Conservation (phyloP, 2,797 vertebrate genomes). For the Buphagus erythrorhynchus region DNA sequence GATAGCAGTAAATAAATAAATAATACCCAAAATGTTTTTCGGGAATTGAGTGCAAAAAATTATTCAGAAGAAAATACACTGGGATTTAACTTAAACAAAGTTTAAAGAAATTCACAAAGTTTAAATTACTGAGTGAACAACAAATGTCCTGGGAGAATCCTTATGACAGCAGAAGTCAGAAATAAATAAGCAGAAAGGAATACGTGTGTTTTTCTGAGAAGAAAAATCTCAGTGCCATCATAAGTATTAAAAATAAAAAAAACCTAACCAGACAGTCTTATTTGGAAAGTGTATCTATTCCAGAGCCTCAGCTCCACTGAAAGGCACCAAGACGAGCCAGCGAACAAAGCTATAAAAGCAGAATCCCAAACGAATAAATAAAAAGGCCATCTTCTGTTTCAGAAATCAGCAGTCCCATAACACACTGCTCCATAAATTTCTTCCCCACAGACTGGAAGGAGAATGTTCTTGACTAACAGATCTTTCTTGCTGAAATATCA, state of each 20-base stretch:
- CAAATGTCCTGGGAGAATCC: conserved; percentile 20
- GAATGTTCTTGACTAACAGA: conserved; percentile 60
- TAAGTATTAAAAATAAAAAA: conserved; percentile 10
- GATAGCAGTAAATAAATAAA: conserved; percentile 1
- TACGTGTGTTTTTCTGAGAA: background rate
- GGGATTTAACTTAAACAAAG: conserved; percentile 53
- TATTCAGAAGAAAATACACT: background rate
- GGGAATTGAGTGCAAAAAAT: conserved; percentile 5
- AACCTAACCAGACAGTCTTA: background rate
- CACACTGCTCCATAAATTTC: conserved; percentile 64
- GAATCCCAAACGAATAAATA: conserved; percentile 63
- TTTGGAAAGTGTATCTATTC: conserved; percentile 20
- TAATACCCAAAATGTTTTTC: background rate
- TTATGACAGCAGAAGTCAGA: conserved; percentile 33
- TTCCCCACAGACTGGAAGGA: conserved; percentile 39
- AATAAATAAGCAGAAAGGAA: conserved; percentile 37
- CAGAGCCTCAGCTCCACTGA: background rate
- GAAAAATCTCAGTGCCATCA: conserved; percentile 14
- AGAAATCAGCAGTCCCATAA: conserved; percentile 59
- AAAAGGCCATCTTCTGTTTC: conserved; percentile 63
- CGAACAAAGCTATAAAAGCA: conserved; percentile 12
- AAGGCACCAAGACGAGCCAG: background rate
- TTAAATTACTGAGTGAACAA: conserved; percentile 45
- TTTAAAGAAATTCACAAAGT: conserved; percentile 60
- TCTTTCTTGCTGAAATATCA: conserved; percentile 60